Evolutionary conservation across 2,797 vertebrate species (phyloP).

Genomic region (Urophycis tenuis): DNA sequence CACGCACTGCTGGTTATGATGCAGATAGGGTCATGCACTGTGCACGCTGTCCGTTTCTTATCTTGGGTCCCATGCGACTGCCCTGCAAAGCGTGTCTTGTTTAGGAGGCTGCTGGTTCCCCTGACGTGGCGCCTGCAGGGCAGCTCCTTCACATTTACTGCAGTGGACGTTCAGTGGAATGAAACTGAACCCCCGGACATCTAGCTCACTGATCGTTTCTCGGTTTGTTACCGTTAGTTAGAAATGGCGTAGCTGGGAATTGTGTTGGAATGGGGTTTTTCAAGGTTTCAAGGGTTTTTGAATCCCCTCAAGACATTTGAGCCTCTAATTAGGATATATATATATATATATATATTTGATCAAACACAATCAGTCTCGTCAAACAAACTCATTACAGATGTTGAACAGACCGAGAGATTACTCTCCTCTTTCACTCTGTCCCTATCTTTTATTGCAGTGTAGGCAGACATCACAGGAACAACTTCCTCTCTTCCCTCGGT

Average conservation of each 20-base stretch:
- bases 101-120: slow-evolving; percentile 79
- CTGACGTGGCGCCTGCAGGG: no score
- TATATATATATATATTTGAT: background rate
- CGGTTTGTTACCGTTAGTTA: no score
- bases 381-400: slow-evolving; percentile 35
- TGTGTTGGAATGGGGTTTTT: no score
- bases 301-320: background rate
- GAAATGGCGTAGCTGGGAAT: no score
- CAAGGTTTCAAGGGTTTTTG: no score
- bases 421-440: no score
- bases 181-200: slow-evolving; percentile 73
- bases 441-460: slow-evolving; percentile 40
- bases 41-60: slow-evolving; percentile 39
- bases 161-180: no score
- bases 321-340: background rate
- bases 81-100: slow-evolving; percentile 70
- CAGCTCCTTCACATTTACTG: no score
- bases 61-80: slow-evolving; percentile 47
- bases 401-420: slow-evolving; percentile 51
- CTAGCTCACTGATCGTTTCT: slow-evolving; percentile 45
- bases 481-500: slow-evolving; percentile 36
- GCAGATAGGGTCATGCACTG: slow-evolving; percentile 54
- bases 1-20: background rate
- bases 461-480: slow-evolving; percentile 49
- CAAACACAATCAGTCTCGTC: no score